A percentile compares a stretch with the other conserved stretches of the same genome.
Evolutionary conservation across 1,140 invertebrate species (phyloP).

Genomic region (Drosophila persimilis): DNA sequence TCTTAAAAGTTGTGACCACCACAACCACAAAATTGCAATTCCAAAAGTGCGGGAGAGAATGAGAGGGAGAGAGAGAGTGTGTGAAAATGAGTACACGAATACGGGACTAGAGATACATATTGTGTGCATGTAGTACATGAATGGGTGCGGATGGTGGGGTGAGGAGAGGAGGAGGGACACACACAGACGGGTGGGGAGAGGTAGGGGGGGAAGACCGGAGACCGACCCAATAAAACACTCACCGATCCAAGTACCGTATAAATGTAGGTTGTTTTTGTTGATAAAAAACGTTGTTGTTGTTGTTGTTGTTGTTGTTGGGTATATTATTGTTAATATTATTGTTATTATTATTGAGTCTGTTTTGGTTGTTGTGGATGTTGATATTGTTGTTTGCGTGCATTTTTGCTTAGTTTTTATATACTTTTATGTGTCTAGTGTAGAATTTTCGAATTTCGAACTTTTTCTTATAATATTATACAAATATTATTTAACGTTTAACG

Average conservation of each 20-base stretch:
- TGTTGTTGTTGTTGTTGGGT: slow-evolving; percentile 5
- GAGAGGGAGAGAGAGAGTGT: neutral
- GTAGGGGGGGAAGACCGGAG: neutral
- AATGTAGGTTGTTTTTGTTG: slow-evolving; percentile 45
- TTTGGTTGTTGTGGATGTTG: slow-evolving; percentile 37
- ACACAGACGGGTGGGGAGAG: neutral
- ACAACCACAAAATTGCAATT: neutral
- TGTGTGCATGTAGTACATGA: too few species aligned
- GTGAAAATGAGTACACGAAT: too few species aligned
- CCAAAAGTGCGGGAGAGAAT: neutral
- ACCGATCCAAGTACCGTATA: slow-evolving; percentile 52
- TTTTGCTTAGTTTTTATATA: slow-evolving; percentile 12
- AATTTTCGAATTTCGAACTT: too few species aligned
- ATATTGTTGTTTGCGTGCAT: slow-evolving; percentile 5
- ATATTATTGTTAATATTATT: slow-evolving; percentile 3
- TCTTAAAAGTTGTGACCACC: neutral
- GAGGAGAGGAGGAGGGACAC: neutral
- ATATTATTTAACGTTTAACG: neutral
- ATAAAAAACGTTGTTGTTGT: slow-evolving; percentile 42
- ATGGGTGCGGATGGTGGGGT: neutral
- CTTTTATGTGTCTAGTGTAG: slow-evolving; percentile 17
- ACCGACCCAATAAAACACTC: slow-evolving; percentile 20
- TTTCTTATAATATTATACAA: too few species aligned
- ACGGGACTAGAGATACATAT: too few species aligned
- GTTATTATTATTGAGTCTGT: slow-evolving; percentile 39